Evolutionary conservation across 1,140 invertebrate genomes (phyloP).

Genomic region (Pseudachorutes palmiensis): DNA sequence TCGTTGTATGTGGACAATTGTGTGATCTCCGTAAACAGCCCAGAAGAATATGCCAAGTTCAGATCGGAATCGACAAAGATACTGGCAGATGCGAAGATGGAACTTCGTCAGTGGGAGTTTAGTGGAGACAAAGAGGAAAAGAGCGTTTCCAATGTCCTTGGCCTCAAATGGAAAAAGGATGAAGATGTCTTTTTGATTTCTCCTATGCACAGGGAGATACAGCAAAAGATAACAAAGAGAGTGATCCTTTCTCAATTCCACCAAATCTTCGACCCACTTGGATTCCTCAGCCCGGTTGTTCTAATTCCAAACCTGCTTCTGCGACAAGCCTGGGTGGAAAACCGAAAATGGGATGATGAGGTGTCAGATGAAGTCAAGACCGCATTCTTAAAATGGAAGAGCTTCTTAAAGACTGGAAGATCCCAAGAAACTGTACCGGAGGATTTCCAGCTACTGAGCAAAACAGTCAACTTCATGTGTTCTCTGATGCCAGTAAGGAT

Average conservation of each 20-base stretch:
- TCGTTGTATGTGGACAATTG: constrained; percentile 13
- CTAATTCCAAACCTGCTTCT: constrained; percentile 28
- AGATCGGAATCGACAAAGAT: neutral
- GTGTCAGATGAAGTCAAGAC: constrained; percentile 5
- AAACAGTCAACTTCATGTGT: constrained; percentile 21
- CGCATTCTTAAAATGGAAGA: constrained; percentile 9
- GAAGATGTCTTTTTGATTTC: neutral
- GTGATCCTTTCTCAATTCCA: constrained; percentile 5
- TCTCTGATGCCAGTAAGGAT: constrained; percentile 29
- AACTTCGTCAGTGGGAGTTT: constrained; percentile 2
- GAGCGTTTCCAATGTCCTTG: constrained; percentile 4
- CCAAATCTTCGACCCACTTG: constrained; percentile 25
- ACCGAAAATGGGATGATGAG: constrained; percentile 26
- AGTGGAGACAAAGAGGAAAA: neutral
- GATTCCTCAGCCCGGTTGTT: constrained; percentile 19
- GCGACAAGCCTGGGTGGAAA: constrained; percentile 20
- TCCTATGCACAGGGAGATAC: neutral
- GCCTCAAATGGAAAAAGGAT: constrained; percentile 11
- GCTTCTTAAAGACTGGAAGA: constrained; percentile 8
- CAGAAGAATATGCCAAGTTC: neutral
- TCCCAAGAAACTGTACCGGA: constrained; percentile 9
- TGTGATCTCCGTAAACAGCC: neutral
- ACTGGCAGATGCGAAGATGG: constrained; percentile 1
- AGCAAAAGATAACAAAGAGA: constrained; percentile 21
- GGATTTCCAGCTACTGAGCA: neutral